A percentile compares a stretch with the other conserved stretches of the same genome.
Evolutionary conservation across 2,113 vertebrate genomes (phyloP).

Genomic region (Canis aureus): DNA sequence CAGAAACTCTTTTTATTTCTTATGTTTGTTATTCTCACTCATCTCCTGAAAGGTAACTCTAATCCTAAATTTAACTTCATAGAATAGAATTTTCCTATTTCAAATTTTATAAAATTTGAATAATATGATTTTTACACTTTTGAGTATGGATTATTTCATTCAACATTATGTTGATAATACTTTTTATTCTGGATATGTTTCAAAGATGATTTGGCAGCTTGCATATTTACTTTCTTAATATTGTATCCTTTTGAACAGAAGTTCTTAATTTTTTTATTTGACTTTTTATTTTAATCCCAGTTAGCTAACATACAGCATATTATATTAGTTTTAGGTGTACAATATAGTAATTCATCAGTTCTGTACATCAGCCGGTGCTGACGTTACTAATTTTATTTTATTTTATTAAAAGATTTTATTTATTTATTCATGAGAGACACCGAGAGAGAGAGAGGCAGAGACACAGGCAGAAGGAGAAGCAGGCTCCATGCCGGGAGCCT

Average conservation of each 20-base stretch:
- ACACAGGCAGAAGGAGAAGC: too few relatives aligned
- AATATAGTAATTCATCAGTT: background rate
- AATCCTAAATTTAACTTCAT: background rate
- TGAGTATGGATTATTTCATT: background rate
- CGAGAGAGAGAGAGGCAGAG: too few relatives aligned
- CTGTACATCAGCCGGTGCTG: background rate
- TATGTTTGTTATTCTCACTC: background rate
- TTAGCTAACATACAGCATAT: background rate
- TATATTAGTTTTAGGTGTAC: background rate
- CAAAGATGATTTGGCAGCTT: background rate
- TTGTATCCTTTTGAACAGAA: background rate
- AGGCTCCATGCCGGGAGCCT: too few relatives aligned
- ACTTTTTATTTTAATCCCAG: background rate
- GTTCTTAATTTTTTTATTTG: background rate
- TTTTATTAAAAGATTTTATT: too few relatives aligned
- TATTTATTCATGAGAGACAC: too few relatives aligned
- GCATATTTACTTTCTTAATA: background rate
- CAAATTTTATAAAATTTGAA: slow-evolving; percentile 45
- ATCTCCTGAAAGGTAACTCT: background rate
- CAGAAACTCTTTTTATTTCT: background rate
- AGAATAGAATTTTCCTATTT: background rate
- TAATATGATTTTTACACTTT: background rate
- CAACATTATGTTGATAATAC: background rate
- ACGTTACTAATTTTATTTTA: background rate
- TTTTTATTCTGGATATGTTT: background rate